Evolutionary conservation across 2,888 invertebrate genomes (phyloP).

Genomic region (Ophion ellenae): DNA sequence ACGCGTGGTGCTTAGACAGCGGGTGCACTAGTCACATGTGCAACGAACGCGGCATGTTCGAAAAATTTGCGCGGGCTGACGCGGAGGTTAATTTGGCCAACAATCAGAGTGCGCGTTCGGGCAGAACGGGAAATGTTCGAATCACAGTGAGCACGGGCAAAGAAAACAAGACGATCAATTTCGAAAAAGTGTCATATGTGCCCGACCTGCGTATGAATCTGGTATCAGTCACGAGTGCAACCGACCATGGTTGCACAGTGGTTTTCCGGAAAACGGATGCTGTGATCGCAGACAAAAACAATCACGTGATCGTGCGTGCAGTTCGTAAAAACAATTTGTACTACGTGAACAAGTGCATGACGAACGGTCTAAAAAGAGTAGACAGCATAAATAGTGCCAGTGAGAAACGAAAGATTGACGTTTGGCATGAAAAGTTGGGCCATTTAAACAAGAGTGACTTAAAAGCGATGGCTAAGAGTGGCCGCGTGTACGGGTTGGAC

Average conservation of each 20-base stretch:
- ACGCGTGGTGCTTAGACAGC: conserved; percentile 4
- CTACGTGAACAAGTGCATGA: conserved; percentile 26
- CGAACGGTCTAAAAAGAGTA: not conserved
- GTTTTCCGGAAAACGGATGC: conserved; percentile 55
- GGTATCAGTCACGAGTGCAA: conserved; percentile 60
- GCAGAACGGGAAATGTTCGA: not conserved
- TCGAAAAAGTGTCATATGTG: conserved; percentile 18
- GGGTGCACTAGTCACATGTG: not conserved
- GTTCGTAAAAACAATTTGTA: conserved; percentile 51
- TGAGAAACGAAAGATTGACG: conserved; percentile 30
- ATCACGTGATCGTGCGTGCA: conserved; percentile 41
- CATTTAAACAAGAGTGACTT: too few species aligned
- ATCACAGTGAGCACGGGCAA: not conserved
- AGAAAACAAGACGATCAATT: not conserved
- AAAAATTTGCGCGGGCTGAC: not conserved
- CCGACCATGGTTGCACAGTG: conserved; percentile 54
- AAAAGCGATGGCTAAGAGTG: too few species aligned
- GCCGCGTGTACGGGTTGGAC: too few species aligned
- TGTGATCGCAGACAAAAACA: conserved; percentile 39
- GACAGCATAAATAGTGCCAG: conserved; percentile 23
- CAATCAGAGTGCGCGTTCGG: not conserved
- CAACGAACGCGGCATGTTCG: not conserved
- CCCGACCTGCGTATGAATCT: conserved; percentile 60
- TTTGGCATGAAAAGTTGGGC: conserved; percentile 31
- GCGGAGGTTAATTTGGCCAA: not conserved